Base-by-base conservation (phyloP, 2,888 invertebrate species). In the Psylliodes chrysocephalus region DNA sequence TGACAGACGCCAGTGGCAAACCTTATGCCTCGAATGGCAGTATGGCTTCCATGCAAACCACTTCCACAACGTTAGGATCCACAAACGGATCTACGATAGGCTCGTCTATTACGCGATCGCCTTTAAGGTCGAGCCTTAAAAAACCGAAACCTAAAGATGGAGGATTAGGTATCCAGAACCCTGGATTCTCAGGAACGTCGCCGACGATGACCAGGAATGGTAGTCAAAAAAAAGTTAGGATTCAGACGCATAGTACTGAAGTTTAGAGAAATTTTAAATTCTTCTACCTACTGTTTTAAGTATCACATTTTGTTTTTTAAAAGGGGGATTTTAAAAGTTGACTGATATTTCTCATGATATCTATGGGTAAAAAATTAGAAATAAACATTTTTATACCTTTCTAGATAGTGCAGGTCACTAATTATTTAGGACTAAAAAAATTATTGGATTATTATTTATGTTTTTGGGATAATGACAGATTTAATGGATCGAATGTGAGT, bases 221-320 rank as follows among this genome's bases (percentile, higher is more conserved):
- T 0, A 94, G 94, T 77, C 91, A 93, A 77, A 95, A 95, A 81
- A 94, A 95, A 84, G 95, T 95, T 64, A 87, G 95, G 67, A 95
- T 95, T 81, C 94, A 95, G 80, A 94, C 95, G 33, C 94, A 94
- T 80, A 94, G 94, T 79, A 95, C 95, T 40, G 94, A 94, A 81
- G 95, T 95, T 67, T 94, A 84, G 22, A n/a, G n/a, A n/a, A n/a
- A n/a, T n/a, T n/a, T n/a, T n/a, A n/a, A n/a, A n/a, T n/a, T n/a
- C n/a, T n/a, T n/a, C n/a, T n/a, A n/a, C n/a, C n/a, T n/a, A n/a
- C n/a, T n/a, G n/a, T n/a, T n/a, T n/a, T n/a, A n/a, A n/a, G n/a
- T n/a, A n/a, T n/a, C n/a, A n/a, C n/a, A n/a, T n/a, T n/a, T n/a
- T n/a, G n/a, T n/a, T n/a, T n/a, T n/a, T n/a, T n/a, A n/a, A n/a